These are phyloP conservation scores for Aethina tumida DNA, from an alignment of 1,140 invertebrate genomes.

Conservation along the genomic window DNA sequence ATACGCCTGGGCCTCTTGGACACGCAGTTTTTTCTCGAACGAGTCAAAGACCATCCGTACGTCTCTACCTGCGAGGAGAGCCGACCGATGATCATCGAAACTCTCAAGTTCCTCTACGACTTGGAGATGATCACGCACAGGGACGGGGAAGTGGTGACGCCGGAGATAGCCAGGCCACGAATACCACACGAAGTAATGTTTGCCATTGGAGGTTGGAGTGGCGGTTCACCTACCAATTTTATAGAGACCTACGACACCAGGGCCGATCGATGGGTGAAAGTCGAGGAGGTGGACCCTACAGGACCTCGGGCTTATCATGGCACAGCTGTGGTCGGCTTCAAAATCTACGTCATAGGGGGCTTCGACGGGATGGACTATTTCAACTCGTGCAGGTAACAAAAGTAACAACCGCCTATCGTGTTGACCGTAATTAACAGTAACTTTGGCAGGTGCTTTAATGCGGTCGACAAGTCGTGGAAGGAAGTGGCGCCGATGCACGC, in stretches of 20 bases:
- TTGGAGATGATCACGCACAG: constrained; percentile 55
- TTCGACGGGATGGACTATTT: constrained; percentile 56
- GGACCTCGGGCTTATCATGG: constrained; percentile 63
- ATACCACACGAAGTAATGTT: constrained; percentile 61
- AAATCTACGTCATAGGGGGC: constrained; percentile 62
- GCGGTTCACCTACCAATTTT: constrained; percentile 55
- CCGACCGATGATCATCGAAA: constrained; percentile 62
- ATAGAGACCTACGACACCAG: constrained; percentile 71
- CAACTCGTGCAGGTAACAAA: constrained; percentile 44
- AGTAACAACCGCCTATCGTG: not conserved
- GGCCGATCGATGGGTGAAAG: constrained; percentile 63
- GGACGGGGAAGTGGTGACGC: constrained; percentile 49
- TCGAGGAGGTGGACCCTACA: constrained; percentile 48
- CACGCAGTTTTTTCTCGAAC: constrained; percentile 66
- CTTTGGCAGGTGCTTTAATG: constrained; percentile 53
- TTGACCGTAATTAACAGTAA: too few relatives aligned
- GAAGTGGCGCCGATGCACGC: constrained; percentile 56
- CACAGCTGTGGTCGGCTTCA: constrained; percentile 50
- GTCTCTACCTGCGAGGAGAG: constrained; percentile 53
- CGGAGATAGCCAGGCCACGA: constrained; percentile 52
- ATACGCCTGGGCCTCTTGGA: constrained; percentile 77
- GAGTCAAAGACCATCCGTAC: constrained; percentile 54
- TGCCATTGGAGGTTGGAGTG: constrained; percentile 68
- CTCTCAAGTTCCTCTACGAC: constrained; percentile 62
- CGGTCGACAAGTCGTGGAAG: constrained; percentile 50